Evolutionary conservation across 2,888 invertebrate genomes (phyloP).

Genomic region (Megalurothrips usitatus): DNA sequence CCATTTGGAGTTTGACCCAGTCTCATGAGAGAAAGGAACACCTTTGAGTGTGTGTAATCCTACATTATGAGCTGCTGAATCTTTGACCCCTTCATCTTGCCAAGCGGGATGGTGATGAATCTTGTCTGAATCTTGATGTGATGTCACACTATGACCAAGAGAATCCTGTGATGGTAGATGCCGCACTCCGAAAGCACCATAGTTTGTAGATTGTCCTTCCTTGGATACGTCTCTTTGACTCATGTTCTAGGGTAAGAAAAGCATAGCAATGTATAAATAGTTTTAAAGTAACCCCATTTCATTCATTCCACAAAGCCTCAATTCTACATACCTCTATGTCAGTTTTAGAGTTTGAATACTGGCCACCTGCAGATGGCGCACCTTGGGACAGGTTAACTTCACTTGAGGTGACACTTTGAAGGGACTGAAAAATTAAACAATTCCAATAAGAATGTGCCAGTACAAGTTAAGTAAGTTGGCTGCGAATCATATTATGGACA

Average conservation of each 20-base stretch:
- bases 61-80: background rate
- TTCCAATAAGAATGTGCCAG: background rate
- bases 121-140: constrained; percentile 13
- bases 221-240: background rate
- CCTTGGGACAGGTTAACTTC: background rate
- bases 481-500: background rate
- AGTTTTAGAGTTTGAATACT: background rate
- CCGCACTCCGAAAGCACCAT: background rate
- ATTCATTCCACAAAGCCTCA: too few species aligned
- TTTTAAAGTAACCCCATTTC: too few species aligned
- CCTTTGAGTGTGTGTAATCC: constrained; percentile 2
- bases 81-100: background rate
- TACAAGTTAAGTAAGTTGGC: too few species aligned
- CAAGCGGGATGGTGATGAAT: background rate
- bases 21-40: constrained; percentile 4
- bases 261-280: too few species aligned
- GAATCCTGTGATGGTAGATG: background rate
- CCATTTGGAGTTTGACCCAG: background rate
- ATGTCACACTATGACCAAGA: background rate
- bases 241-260: background rate
- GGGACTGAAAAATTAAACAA: background rate
- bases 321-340: background rate
- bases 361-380: background rate
- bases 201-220: background rate
- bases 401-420: background rate